Base-by-base conservation (phyloP, 2,797 vertebrate species). In the Scolopax bukidnonensis region DNA sequence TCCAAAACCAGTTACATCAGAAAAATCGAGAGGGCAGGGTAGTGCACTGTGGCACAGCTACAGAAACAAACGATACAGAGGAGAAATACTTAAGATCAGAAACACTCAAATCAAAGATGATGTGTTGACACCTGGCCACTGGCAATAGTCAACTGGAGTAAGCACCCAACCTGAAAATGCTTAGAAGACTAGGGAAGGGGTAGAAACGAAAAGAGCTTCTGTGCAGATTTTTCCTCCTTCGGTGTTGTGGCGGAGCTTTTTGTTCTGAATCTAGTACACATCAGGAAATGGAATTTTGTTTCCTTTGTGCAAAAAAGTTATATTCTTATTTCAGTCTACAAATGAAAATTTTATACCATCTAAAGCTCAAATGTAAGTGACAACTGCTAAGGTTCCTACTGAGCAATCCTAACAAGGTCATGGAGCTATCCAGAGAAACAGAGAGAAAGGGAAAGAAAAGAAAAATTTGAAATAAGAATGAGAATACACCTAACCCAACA, bases 191-290 rank as follows among this genome's bases (percentile, higher is more conserved):
- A 10, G 9, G 30, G 12, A 89, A 57, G 4, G 7, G 2, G 8
- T 28, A 2, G 41, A 68, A 67, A 81, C 28, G 3, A 83, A 53
- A 51, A 56, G 6, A 13, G 11, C 9, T 59, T 65, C 32, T 24
- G 2, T 21, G 23, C 4, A 3, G 2, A 0, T 10, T 10, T n/a
- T 24, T 41, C 17, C 11, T 54, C 12, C 14, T 85, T 18, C 23
- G 41, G 8, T 32, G 13, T 25, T 38, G 84, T 2, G 16, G 23
- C 38, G 9, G 25, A 82, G 50, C 19, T 51, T 64, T 75, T 69
- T 18, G 48, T 33, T 83, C 69, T 48, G 25, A 63, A 80, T 56
- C 45, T 43, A 43, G 30, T 12, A 76, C 28, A 53, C 11, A 93
- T 10, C 15, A 78, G 32, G 30, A 84, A 73, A 41, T 0, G 8